Conservation (phyloP, 2,113 vertebrate species). For the Otis tarda region DNA sequence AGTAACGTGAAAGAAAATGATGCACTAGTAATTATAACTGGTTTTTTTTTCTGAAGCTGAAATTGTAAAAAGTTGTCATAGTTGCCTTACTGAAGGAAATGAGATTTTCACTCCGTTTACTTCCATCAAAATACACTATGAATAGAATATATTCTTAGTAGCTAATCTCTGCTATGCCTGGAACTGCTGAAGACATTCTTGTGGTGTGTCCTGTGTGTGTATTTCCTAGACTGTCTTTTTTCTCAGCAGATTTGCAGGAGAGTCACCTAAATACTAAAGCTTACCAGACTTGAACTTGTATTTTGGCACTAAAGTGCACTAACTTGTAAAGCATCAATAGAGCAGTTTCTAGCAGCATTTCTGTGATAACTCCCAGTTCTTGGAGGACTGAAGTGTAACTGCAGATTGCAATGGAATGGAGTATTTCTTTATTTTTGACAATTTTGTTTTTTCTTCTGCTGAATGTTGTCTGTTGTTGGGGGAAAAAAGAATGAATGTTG, state of each 20-base stretch:
- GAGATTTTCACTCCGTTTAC: not conserved
- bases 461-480: not conserved
- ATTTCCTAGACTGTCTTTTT: not conserved
- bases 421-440: fast-evolving
- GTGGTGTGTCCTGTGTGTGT: fast-evolving
- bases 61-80: not conserved
- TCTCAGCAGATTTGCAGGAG: not conserved
- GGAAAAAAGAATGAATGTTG: not conserved
- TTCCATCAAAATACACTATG: not conserved
- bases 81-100: not conserved
- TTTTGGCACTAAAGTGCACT: not conserved
- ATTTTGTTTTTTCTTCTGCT: not conserved
- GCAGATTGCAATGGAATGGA: not conserved
- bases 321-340: not conserved
- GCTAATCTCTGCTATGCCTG: not conserved
- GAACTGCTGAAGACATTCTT: not conserved
- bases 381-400: not conserved
- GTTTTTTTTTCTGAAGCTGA: not conserved
- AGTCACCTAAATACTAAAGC: not conserved
- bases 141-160: not conserved
- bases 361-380: not conserved
- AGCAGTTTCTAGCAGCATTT: not conserved
- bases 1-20: not conserved
- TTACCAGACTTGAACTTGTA: fast-evolving
- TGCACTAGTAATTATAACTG: not conserved